phyloP scores from a whole-genome alignment of 2,888 invertebrate species.

The Achlya flavicornis region DNA sequence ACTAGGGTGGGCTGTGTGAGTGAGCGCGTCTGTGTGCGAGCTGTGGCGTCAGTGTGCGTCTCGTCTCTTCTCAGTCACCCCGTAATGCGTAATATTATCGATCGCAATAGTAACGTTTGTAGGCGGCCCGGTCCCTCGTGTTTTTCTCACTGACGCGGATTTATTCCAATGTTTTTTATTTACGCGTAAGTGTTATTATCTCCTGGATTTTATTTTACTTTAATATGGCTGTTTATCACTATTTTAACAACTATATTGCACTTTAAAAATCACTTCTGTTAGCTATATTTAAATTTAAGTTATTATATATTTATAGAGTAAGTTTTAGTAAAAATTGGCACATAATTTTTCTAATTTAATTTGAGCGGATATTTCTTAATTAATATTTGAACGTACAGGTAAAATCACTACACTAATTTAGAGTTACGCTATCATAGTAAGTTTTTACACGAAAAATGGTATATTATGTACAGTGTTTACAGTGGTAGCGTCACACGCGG shows the following conservation, averaged over 20 bases:
- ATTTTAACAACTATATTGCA: constrained; percentile 22
- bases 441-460: constrained; percentile 42
- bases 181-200: constrained; percentile 42
- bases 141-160: constrained; percentile 64
- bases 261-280: constrained; percentile 19
- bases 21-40: constrained; percentile 56
- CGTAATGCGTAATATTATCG: constrained; percentile 84
- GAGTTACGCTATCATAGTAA: constrained; percentile 34
- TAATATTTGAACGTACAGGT: constrained; percentile 24
- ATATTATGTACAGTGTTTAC: constrained; percentile 55
- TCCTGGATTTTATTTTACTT: constrained; percentile 28
- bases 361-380: constrained; percentile 47
- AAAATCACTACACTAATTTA: constrained; percentile 36
- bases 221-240: constrained; percentile 16
- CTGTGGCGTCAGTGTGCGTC: constrained; percentile 54
- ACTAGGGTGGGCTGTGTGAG: constrained; percentile 49
- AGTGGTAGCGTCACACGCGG: constrained; percentile 64
- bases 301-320: constrained; percentile 28
- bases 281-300: constrained; percentile 26
- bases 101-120: constrained; percentile 78
- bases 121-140: constrained; percentile 56
- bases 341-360: constrained; percentile 29
- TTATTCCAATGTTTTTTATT: constrained; percentile 56
- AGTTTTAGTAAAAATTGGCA: constrained; percentile 51
- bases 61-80: constrained; percentile 62